Evolutionary conservation across 2,888 invertebrate genomes (phyloP).

Genomic region (Nomada lathburiana): DNA sequence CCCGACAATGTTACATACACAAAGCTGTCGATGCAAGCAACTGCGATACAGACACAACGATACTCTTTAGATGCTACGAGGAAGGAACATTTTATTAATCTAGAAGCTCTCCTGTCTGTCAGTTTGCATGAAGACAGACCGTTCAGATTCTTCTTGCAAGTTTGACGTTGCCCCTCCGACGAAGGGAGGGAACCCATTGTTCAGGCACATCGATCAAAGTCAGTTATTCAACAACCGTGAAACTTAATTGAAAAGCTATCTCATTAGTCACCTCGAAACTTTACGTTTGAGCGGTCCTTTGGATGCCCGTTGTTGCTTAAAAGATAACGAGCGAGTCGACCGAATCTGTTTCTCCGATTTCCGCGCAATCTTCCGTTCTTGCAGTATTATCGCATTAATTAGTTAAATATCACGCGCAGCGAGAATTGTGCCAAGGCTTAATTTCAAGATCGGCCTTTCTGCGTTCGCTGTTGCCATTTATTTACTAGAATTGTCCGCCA

Average conservation of each 20-base stretch:
- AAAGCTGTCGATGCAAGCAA: too few species aligned
- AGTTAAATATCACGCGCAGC: background rate
- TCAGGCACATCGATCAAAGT: conserved; percentile 51
- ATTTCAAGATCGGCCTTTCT: background rate
- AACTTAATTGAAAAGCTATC: conserved; percentile 44
- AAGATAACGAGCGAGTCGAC: background rate
- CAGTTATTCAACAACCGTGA: conserved; percentile 18
- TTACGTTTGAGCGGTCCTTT: background rate
- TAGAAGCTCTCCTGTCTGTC: too few species aligned
- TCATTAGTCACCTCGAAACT: conserved; percentile 32
- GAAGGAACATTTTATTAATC: background rate
- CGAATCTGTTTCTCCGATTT: background rate
- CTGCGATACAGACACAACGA: background rate
- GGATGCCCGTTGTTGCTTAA: background rate
- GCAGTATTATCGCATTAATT: background rate
- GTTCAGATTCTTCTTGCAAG: conserved; percentile 6
- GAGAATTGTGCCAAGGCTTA: too few species aligned
- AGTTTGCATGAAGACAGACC: background rate
- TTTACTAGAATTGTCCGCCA: too few species aligned
- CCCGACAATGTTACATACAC: too few species aligned
- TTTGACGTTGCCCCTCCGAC: conserved; percentile 1
- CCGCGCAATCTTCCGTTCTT: background rate
- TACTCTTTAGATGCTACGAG: too few species aligned
- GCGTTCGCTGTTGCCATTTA: background rate
- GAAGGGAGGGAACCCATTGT: background rate